Percentiles rank a stretch among this genome's conserved stretches.
Conservation (phyloP, 1,140 invertebrate species). For the Brachionus sp. region DNA sequence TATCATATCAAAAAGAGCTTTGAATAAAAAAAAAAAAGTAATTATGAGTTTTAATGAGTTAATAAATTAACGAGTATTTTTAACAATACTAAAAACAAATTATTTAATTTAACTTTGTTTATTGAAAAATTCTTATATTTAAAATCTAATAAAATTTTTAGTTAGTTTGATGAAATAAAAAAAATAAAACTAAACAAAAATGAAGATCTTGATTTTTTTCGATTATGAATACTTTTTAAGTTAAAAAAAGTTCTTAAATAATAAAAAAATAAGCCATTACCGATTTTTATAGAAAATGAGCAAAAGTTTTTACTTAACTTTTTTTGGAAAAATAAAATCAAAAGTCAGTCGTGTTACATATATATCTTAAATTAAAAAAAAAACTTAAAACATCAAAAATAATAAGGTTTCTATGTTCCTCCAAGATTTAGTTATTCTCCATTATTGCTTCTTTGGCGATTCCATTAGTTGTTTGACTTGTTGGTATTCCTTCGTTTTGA, state of each 20-base stretch:
- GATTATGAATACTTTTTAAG: background rate
- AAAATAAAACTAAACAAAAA: background rate
- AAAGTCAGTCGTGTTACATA: background rate
- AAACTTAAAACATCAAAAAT: background rate
- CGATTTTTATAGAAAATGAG: background rate
- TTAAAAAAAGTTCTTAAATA: background rate
- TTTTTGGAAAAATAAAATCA: background rate
- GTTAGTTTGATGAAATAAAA: background rate
- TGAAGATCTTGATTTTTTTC: background rate
- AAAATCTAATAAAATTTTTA: background rate
- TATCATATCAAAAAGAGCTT: no score
- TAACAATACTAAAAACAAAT: no score
- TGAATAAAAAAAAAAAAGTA: no score
- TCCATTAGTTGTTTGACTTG: conserved; percentile 31
- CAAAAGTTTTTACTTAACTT: background rate
- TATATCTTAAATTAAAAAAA: background rate
- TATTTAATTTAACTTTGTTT: background rate
- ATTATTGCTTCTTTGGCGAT: conserved; percentile 18
- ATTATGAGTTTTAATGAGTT: no score
- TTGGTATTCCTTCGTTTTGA: background rate
- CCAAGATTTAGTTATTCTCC: background rate
- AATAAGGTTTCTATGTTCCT: background rate
- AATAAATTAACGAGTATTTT: no score
- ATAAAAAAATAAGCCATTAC: background rate
- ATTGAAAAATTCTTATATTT: background rate